These are phyloP conservation scores for Cheilosia soror DNA, from an alignment of 2,888 invertebrate species.

Conservation along the genomic window DNA sequence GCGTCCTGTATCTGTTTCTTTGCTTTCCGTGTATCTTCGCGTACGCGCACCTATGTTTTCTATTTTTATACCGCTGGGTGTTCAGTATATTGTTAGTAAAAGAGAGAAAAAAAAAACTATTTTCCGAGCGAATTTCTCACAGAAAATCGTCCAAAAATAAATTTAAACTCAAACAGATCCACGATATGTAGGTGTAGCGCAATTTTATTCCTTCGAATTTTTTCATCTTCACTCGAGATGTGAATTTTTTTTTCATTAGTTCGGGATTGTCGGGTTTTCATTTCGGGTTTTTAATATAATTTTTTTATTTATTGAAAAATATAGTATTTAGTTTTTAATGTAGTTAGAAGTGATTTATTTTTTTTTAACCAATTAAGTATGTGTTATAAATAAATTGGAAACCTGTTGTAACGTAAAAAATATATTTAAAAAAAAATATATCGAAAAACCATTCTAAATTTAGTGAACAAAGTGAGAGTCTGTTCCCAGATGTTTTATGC, in stretches of 20 bases:
- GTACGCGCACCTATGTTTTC: conserved; percentile 51
- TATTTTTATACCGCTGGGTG: conserved; percentile 62
- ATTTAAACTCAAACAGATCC: conserved; percentile 55
- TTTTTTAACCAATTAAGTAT: neutral
- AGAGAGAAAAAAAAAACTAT: conserved; percentile 40
- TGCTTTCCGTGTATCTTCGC: conserved; percentile 41
- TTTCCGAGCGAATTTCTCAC: conserved; percentile 37
- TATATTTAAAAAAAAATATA: conserved; percentile 13
- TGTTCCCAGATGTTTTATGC: conserved; percentile 76
- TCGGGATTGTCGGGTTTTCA: conserved; percentile 16
- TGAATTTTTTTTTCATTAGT: conserved; percentile 22
- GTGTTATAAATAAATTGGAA: conserved; percentile 14
- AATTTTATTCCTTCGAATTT: conserved; percentile 46
- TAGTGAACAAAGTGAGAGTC: conserved; percentile 62
- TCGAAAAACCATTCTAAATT: conserved; percentile 61
- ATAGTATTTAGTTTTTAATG: neutral
- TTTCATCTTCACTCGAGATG: conserved; percentile 18
- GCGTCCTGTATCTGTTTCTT: conserved; percentile 14
- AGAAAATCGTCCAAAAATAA: conserved; percentile 65
- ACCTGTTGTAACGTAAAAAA: conserved; percentile 32
- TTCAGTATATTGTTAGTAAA: neutral
- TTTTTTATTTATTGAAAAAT: conserved; percentile 2
- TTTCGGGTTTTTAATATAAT: neutral
- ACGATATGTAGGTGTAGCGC: conserved; percentile 56
- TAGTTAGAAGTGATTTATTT: neutral